phyloP scores from a whole-genome alignment of 2,797 vertebrate genomes.

The Heliangelus exortis region DNA sequence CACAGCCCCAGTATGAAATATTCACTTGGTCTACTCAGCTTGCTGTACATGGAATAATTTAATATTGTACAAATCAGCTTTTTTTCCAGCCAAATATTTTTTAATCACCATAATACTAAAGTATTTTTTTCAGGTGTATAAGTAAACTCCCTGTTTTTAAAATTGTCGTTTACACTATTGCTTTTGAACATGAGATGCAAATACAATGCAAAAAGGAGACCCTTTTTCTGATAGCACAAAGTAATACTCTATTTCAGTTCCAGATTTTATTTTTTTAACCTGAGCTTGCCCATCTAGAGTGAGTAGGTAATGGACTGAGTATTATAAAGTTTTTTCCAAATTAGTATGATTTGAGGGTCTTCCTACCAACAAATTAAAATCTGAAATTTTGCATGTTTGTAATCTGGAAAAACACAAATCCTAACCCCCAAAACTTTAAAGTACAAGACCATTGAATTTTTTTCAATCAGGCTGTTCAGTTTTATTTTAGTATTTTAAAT shows the following conservation, averaged over 20 bases:
- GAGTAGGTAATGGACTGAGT: not conserved
- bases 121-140: not conserved
- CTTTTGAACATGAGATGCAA: not conserved
- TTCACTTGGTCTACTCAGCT: not conserved
- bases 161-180: not conserved
- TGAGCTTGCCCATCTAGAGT: not conserved
- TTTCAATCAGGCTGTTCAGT: not conserved
- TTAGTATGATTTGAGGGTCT: not conserved
- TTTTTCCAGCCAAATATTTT: not conserved
- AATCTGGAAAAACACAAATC: not conserved
- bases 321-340: not conserved
- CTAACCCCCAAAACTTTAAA: not conserved
- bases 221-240: not conserved
- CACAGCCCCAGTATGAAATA: not conserved
- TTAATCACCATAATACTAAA: not conserved
- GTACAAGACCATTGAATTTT: not conserved
- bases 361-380: not conserved
- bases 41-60: not conserved
- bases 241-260: not conserved
- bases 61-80: not conserved
- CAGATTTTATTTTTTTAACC: not conserved
- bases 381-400: not conserved
- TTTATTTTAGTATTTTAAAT: not conserved
- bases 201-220: not conserved
- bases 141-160: not conserved